Evolutionary conservation across 2,888 invertebrate genomes (phyloP).

Genomic region (Mythimna pallens): DNA sequence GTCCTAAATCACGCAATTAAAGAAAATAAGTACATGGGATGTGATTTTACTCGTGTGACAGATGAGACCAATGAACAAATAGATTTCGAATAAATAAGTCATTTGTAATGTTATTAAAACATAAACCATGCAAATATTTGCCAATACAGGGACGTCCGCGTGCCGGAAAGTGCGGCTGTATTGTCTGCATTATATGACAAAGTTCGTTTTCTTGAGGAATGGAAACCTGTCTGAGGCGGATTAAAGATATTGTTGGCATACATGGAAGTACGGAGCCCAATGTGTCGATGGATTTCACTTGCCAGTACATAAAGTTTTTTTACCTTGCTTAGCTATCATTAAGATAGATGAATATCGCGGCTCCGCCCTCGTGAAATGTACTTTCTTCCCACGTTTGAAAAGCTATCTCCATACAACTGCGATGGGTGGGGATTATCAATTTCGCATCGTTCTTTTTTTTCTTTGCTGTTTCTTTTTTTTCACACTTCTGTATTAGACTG

Average conservation of each 20-base stretch:
- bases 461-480: no score
- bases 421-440: no score
- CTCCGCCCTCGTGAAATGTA: no score
- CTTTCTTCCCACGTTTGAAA: no score
- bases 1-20: constrained; percentile 92
- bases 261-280: neutral
- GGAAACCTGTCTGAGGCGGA: neutral
- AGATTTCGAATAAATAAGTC: constrained; percentile 5
- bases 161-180: neutral
- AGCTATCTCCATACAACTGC: no score
- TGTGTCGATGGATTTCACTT: no score
- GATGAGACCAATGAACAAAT: constrained; percentile 30
- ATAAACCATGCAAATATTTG: neutral
- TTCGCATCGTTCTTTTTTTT: no score
- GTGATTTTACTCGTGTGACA: constrained; percentile 88
- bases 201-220: no score
- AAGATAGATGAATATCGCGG: no score
- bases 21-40: constrained; percentile 93
- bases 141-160: neutral
- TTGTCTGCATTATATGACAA: neutral
- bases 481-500: no score
- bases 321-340: no score
- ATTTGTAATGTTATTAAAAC: neutral
- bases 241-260: neutral
- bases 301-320: no score